Percentiles rank a stretch among this genome's conserved stretches.
Conservation (phyloP, 1,140 invertebrate genomes). For the Zaprionus nigranus region DNA sequence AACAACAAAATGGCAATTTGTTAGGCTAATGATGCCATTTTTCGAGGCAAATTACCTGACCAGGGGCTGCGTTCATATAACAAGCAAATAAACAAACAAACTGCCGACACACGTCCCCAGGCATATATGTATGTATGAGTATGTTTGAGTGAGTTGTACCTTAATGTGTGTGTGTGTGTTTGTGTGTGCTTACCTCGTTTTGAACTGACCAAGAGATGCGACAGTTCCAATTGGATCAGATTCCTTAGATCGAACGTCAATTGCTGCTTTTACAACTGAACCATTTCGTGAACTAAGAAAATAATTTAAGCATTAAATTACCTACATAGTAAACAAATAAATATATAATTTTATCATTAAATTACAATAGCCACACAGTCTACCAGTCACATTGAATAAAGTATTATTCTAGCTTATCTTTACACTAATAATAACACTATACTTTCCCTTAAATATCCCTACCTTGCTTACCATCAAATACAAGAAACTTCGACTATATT, state of each 20-base stretch:
- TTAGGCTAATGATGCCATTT: constrained; percentile 78
- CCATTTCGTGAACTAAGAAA: neutral
- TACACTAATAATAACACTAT: neutral
- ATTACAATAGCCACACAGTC: too few species aligned
- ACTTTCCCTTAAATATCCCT: neutral
- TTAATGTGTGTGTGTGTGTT: neutral
- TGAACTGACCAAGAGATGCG: neutral
- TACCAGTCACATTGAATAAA: neutral
- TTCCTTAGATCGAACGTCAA: neutral
- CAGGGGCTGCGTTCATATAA: constrained; percentile 41
- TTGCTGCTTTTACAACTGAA: neutral
- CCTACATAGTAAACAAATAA: too few species aligned
- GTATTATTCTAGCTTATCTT: neutral
- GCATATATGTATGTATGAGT: constrained; percentile 8
- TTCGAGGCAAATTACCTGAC: constrained; percentile 75
- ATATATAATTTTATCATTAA: too few species aligned
- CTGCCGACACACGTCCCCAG: constrained; percentile 11
- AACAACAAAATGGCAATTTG: constrained; percentile 72
- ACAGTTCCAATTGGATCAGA: neutral
- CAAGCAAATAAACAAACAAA: constrained; percentile 50
- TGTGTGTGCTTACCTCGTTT: neutral
- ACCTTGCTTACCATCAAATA: neutral
- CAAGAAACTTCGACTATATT: neutral
- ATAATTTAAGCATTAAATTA: too few species aligned
- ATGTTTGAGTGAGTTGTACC: neutral